Percentiles rank a stretch among this genome's conserved stretches.
Evolutionary conservation across 2,113 vertebrate species (phyloP).

Genomic region (Odocoileus virginianus): DNA sequence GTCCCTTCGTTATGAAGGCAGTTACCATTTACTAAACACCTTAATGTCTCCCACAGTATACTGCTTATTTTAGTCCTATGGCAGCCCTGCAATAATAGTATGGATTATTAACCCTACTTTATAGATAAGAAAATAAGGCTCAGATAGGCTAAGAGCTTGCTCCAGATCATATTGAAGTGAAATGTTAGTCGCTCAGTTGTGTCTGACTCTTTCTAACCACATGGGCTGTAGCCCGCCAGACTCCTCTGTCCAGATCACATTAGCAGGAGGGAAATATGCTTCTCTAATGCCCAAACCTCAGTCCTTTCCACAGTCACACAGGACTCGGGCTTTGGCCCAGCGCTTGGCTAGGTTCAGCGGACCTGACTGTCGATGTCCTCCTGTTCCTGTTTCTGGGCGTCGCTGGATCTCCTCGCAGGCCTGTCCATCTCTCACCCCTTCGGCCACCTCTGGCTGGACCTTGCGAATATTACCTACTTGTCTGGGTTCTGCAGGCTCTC

Average conservation of each 20-base stretch:
- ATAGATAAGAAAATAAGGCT: neutral
- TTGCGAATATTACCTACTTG: neutral
- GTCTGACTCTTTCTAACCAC: too few relatives aligned
- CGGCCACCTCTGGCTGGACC: neutral
- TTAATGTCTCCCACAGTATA: neutral
- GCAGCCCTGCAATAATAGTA: neutral
- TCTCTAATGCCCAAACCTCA: neutral
- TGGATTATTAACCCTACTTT: neutral
- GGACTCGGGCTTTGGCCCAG: neutral
- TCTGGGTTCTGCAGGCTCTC: neutral
- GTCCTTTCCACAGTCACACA: neutral
- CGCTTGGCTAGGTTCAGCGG: neutral
- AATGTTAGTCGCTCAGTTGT: too few relatives aligned
- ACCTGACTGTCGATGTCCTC: neutral
- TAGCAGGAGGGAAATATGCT: neutral
- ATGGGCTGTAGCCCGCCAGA: too few relatives aligned
- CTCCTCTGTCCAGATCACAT: neutral
- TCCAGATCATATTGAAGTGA: neutral
- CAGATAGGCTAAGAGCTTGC: neutral
- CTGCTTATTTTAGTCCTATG: neutral
- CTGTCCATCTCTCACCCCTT: neutral
- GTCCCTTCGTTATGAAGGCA: neutral
- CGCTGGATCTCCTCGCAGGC: neutral
- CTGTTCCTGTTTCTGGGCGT: neutral
- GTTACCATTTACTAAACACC: neutral